These are phyloP conservation scores for Spilarctia lutea DNA, from an alignment of 2,888 invertebrate genomes.

Conservation along the genomic window DNA sequence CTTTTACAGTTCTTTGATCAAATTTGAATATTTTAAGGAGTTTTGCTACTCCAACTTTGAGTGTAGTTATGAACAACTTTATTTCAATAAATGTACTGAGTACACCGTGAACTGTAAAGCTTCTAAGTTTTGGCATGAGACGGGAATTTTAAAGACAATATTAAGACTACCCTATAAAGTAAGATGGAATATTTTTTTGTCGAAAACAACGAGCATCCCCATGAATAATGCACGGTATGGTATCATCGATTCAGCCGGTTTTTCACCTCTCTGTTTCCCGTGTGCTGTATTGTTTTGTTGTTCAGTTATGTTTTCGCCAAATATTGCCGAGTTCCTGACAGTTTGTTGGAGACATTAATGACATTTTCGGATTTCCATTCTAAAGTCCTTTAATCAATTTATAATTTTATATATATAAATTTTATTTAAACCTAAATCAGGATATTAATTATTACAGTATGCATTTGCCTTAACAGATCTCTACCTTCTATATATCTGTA, in stretches of 20 bases:
- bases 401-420: no score
- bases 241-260: slow-evolving; percentile 6
- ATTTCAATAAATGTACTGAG: no score
- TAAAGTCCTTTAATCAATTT: no score
- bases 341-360: no score
- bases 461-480: neutral
- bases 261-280: slow-evolving; percentile 18
- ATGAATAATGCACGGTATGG: slow-evolving; percentile 37
- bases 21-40: no score
- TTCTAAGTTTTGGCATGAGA: neutral
- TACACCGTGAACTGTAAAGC: no score
- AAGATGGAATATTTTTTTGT: neutral
- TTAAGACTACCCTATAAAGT: neutral
- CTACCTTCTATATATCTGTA: no score
- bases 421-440: no score
- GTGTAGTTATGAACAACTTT: no score
- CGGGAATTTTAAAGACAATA: neutral
- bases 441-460: neutral
- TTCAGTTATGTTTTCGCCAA: slow-evolving; percentile 20
- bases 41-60: no score
- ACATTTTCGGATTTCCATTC: neutral
- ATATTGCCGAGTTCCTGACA: slow-evolving; percentile 20
- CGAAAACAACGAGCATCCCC: neutral
- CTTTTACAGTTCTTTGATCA: no score
- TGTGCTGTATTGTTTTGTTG: neutral